A percentile compares a stretch with the other conserved stretches of the same genome.
These are phyloP conservation scores for Megalops cyprinoides DNA, from an alignment of 2,797 vertebrate genomes.

Conservation along the genomic window DNA sequence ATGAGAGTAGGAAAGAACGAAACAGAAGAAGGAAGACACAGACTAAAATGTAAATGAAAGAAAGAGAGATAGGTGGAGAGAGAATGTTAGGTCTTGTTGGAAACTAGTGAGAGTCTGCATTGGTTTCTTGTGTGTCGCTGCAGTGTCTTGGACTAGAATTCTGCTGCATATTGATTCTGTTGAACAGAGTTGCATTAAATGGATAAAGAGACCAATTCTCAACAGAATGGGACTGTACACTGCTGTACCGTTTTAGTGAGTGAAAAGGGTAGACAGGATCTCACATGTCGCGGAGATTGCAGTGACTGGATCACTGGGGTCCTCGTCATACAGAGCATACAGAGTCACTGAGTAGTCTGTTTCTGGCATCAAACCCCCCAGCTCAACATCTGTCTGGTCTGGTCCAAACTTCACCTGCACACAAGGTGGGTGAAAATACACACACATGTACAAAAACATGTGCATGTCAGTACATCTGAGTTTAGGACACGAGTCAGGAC, in stretches of 20 bases:
- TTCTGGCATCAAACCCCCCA: conserved; percentile 76
- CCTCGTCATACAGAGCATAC: conserved; percentile 85
- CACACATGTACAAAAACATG: neutral
- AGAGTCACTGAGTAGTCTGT: conserved; percentile 85
- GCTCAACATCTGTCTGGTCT: conserved; percentile 75
- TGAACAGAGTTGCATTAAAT: neutral
- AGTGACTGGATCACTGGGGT: conserved; percentile 85
- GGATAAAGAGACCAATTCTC: neutral
- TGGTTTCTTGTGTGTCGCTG: neutral
- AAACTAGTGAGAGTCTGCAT: neutral
- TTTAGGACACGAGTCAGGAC: too few relatives aligned
- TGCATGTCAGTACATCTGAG: neutral
- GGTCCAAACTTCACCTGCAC: conserved; percentile 81
- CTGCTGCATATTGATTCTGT: neutral
- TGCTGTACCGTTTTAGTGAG: neutral
- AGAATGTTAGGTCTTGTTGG: neutral
- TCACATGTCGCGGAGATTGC: conserved; percentile 84
- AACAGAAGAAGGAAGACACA: neutral
- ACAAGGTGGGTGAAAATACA: neutral
- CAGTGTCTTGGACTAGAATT: neutral
- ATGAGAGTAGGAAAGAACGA: neutral
- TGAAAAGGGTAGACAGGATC: conserved; percentile 31
- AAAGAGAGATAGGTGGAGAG: neutral
- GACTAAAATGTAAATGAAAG: neutral
- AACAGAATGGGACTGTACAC: neutral